Base-by-base conservation (phyloP, 1,140 invertebrate species). In the Metaphire vulgaris region DNA sequence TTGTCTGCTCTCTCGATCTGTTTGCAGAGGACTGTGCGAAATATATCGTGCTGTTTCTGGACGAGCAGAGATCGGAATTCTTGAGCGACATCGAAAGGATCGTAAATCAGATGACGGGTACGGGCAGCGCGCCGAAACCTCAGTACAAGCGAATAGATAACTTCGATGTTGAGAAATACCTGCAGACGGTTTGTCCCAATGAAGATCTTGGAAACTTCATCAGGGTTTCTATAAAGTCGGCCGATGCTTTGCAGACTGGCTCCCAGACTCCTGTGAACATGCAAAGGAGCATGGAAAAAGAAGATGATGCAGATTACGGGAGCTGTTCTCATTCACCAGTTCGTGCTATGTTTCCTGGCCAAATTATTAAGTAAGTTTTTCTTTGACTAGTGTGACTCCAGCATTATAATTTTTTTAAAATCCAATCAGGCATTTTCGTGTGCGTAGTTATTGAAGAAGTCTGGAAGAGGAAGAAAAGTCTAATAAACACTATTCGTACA, bases 301-400 rank as follows among this genome's bases (percentile, higher is more conserved):
- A 78, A 31, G 32, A 72, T 1, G 68, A 71, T 26, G 16, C 67
- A n/a, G 67, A 75, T n/a, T 34, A 74, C 21, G 29, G 72, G 2
- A 56, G 72, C 28, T 33, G 76, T 21, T 75, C 75, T 12, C 75
- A 67, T 2, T 76, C 75, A 41, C 75, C 75, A 29, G 33, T 56
- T 1, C 33, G 30, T 26, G 29, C 29, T 28, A 28, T 64, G 31
- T 76, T 76, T 34, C 26, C 32, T 41, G 75, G 68, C n/a, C 68
- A 33, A 21, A 72, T 76, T 33, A 41, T 76, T 0, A 76, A 72
- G 69, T 76, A 30, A 69, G 65, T 69, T 32, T 67, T 16, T 0
- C 21, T 12, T 65, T 77, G 21, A 14, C 16, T 2, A 6, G 21
- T 21, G 66, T 80, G 41, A 29, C 31, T 26, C 33, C 65, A 26